A percentile compares a stretch with the other conserved stretches of the same genome.
Evolutionary conservation across 2,888 invertebrate species (phyloP).

Genomic region (Andrena trimmerana): DNA sequence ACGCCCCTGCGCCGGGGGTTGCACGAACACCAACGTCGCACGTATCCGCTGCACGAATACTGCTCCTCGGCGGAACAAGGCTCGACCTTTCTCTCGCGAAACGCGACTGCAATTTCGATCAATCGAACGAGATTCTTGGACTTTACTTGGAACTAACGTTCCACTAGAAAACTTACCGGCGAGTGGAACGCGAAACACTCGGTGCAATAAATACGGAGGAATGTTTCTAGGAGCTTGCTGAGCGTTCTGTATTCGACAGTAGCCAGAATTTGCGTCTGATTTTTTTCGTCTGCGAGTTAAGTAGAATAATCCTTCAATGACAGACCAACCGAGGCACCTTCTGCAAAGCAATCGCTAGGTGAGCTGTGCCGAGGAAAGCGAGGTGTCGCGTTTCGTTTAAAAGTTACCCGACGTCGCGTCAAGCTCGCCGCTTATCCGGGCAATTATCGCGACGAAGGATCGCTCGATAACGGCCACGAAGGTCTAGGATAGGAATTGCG

Average conservation of each 20-base stretch:
- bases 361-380: not conserved
- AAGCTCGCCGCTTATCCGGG: constrained; percentile 32
- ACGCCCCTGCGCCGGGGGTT: constrained; percentile 7
- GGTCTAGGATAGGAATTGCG: constrained; percentile 76
- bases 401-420: not conserved
- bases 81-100: constrained; percentile 8
- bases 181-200: too few relatives aligned
- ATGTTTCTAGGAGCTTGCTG: too few relatives aligned
- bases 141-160: too few relatives aligned
- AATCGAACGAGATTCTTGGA: constrained; percentile 17
- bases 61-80: not conserved
- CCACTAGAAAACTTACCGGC: too few relatives aligned
- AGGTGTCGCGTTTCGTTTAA: not conserved
- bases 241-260: too few relatives aligned
- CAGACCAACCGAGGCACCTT: too few relatives aligned
- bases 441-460: constrained; percentile 53
- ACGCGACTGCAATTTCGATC: not conserved
- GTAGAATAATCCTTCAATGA: too few relatives aligned
- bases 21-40: constrained; percentile 2
- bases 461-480: constrained; percentile 63
- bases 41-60: not conserved
- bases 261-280: too few relatives aligned
- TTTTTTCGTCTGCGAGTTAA: too few relatives aligned
- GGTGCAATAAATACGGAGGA: too few relatives aligned
- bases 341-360: too few relatives aligned